Evolutionary conservation across 2,888 invertebrate species (phyloP).

Genomic region (Caradrina clavipalpis): DNA sequence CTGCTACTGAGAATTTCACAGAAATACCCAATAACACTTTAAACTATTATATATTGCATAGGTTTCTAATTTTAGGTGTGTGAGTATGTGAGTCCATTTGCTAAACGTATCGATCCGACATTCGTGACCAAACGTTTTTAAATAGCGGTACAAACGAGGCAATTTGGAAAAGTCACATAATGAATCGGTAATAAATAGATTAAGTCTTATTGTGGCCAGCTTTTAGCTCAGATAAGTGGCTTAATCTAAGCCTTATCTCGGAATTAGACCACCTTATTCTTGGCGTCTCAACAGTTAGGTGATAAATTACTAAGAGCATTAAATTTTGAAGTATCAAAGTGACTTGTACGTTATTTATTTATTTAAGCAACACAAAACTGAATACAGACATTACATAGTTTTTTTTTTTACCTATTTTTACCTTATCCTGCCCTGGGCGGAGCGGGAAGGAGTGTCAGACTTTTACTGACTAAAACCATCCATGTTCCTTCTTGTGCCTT

Average conservation of each 20-base stretch:
- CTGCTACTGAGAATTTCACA: too few relatives aligned
- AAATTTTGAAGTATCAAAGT: too few relatives aligned
- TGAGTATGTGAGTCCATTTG: slow-evolving; percentile 19
- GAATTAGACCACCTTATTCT: slow-evolving; percentile 21
- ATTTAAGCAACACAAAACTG: too few relatives aligned
- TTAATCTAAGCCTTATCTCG: slow-evolving; percentile 2
- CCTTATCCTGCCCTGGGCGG: too few relatives aligned
- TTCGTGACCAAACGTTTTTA: slow-evolving; percentile 65
- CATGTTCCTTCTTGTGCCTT: too few relatives aligned
- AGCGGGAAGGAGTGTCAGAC: too few relatives aligned
- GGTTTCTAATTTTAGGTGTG: neutral
- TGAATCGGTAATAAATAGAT: slow-evolving; percentile 31
- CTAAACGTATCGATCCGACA: slow-evolving; percentile 59
- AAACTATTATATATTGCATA: too few relatives aligned
- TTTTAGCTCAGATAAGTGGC: slow-evolving; percentile 25
- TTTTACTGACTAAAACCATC: too few relatives aligned
- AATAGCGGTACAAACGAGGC: slow-evolving; percentile 53
- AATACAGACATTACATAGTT: too few relatives aligned
- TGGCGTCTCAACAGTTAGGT: neutral
- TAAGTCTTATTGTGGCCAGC: slow-evolving; percentile 15
- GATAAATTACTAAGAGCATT: neutral
- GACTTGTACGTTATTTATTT: too few relatives aligned
- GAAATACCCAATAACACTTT: too few relatives aligned
- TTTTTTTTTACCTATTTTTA: too few relatives aligned
- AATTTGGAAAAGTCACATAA: slow-evolving; percentile 7